Evolutionary conservation across 1,140 invertebrate genomes (phyloP).

Genomic region (Calosoma granatense): DNA sequence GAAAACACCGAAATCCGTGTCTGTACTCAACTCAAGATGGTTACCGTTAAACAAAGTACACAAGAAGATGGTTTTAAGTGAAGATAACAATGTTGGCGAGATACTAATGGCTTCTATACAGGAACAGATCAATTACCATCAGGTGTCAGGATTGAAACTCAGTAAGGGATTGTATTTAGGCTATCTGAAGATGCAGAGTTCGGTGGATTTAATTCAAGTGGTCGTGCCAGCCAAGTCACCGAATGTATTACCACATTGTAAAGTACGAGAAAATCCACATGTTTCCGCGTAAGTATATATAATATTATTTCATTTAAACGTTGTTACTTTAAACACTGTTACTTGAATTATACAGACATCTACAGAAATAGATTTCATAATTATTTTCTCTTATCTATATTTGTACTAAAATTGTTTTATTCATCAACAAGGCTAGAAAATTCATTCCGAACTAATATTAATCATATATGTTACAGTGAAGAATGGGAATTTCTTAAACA

Average conservation of each 20-base stretch:
- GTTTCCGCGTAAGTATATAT: conserved; percentile 86
- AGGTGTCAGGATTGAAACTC: conserved; percentile 71
- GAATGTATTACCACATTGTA: conserved; percentile 85
- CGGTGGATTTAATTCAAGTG: conserved; percentile 88
- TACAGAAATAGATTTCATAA: too few relatives aligned
- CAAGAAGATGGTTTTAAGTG: conserved; percentile 42
- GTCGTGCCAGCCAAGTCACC: conserved; percentile 83
- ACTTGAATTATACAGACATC: too few relatives aligned
- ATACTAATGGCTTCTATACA: conserved; percentile 74
- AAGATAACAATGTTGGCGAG: conserved; percentile 69
- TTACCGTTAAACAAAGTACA: conserved; percentile 64
- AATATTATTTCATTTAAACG: conserved; percentile 13
- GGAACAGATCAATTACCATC: conserved; percentile 87
- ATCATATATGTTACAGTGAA: conserved; percentile 61
- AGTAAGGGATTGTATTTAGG: conserved; percentile 83
- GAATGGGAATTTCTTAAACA: conserved; percentile 78
- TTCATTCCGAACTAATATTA: too few relatives aligned
- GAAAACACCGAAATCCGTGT: conserved; percentile 71
- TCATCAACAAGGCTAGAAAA: too few relatives aligned
- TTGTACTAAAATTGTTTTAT: too few relatives aligned
- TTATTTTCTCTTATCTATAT: conserved; percentile 10
- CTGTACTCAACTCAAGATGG: conserved; percentile 83
- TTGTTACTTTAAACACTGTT: conserved; percentile 7
- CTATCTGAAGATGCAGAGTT: conserved; percentile 91
- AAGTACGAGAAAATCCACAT: conserved; percentile 89